These are phyloP conservation scores for Ichneumon xanthorius DNA, from an alignment of 2,888 invertebrate genomes.

Conservation along the genomic window DNA sequence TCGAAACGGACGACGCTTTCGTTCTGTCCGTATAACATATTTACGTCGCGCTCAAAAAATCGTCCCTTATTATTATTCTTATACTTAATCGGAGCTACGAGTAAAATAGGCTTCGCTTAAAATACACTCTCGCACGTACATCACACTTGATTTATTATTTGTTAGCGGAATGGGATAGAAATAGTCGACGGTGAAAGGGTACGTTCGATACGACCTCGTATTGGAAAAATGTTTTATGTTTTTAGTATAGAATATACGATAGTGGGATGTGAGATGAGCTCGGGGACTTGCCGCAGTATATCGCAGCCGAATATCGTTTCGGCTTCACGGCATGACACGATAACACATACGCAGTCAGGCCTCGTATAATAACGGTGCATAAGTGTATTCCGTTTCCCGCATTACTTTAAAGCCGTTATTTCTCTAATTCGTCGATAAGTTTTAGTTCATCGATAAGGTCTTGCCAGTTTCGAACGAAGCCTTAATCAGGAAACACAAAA, in stretches of 20 bases:
- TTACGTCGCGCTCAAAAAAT: slow-evolving; percentile 12
- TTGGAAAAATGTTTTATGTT: slow-evolving; percentile 28
- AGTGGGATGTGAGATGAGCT: slow-evolving; percentile 31
- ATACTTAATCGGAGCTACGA: neutral
- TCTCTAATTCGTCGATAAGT: slow-evolving; percentile 41
- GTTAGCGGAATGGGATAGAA: slow-evolving; percentile 38
- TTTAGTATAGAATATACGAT: neutral
- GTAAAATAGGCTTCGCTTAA: neutral
- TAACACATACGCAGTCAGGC: slow-evolving; percentile 33
- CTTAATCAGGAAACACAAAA: slow-evolving; percentile 17
- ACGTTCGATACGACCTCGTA: slow-evolving; percentile 30
- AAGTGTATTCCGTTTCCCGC: slow-evolving; percentile 70
- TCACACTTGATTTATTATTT: slow-evolving; percentile 9
- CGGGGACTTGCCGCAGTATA: slow-evolving; percentile 7
- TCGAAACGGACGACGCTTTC: slow-evolving; percentile 55
- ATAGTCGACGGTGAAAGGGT: slow-evolving; percentile 37
- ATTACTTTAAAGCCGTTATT: slow-evolving; percentile 40
- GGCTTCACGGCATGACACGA: slow-evolving; percentile 28
- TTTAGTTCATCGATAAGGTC: neutral
- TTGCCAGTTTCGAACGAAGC: slow-evolving; percentile 3
- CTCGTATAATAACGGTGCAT: slow-evolving; percentile 50
- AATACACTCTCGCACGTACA: slow-evolving; percentile 20
- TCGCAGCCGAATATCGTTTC: slow-evolving; percentile 27
- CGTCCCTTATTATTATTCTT: slow-evolving; percentile 28
- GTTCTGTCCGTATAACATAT: slow-evolving; percentile 21